Percentiles rank a stretch among this genome's conserved stretches.
phyloP scores from a whole-genome alignment of 2,113 vertebrate genomes.

The Eretmochelys imbricata region DNA sequence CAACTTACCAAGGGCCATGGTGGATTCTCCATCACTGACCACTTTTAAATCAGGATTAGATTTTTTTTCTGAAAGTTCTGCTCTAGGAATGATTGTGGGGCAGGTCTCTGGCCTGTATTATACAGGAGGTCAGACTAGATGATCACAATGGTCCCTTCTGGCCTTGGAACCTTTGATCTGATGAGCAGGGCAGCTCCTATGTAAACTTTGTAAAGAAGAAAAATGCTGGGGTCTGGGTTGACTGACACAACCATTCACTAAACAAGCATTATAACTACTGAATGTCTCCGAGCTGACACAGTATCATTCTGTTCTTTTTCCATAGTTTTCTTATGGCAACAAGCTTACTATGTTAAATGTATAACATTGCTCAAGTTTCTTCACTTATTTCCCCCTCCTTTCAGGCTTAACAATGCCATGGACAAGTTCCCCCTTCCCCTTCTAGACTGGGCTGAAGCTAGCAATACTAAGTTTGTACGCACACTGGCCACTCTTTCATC shows the following conservation, averaged over 20 bases:
- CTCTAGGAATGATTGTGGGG: too few species aligned
- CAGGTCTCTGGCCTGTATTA: too few species aligned
- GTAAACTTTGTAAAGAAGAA: neutral
- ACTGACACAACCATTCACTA: neutral
- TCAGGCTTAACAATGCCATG: neutral
- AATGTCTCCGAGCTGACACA: neutral
- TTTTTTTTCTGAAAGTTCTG: too few species aligned
- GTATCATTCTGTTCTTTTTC: neutral
- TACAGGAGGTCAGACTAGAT: too few species aligned
- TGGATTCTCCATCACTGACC: too few species aligned
- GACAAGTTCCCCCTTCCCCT: neutral
- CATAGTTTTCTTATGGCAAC: rapidly evolving
- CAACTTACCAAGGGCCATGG: too few species aligned
- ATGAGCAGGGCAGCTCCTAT: neutral
- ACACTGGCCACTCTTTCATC: neutral
- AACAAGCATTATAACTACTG: neutral
- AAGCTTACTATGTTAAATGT: neutral
- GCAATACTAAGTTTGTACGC: neutral
- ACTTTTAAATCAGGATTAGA: too few species aligned
- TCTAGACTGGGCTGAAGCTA: neutral
- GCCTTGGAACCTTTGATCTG: neutral
- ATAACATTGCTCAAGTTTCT: neutral
- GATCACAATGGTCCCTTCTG: neutral
- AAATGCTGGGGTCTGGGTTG: neutral
- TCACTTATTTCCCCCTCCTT: neutral